Percentiles rank a stretch among this genome's conserved stretches.
phyloP scores from a whole-genome alignment of 1,140 invertebrate genomes.

The Hyphantria cunea region DNA sequence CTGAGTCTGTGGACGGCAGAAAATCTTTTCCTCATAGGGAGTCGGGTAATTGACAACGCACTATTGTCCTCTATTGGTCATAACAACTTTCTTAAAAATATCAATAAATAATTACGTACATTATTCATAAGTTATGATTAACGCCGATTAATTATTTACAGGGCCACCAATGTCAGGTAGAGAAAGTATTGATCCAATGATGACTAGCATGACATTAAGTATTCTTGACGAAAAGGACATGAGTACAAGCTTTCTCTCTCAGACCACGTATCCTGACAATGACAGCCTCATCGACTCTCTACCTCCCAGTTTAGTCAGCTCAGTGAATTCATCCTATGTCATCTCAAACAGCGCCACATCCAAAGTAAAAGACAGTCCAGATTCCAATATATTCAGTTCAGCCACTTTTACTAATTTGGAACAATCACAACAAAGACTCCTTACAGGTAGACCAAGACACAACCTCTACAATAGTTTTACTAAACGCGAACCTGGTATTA shows the following conservation, averaged over 20 bases:
- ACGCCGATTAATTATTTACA: constrained; percentile 28
- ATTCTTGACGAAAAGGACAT: constrained; percentile 81
- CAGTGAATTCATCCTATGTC: constrained; percentile 73
- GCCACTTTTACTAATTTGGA: constrained; percentile 76
- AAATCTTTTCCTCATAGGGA: constrained; percentile 59
- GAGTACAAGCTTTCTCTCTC: constrained; percentile 79
- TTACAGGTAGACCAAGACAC: constrained; percentile 60
- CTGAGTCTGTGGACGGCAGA: constrained; percentile 64
- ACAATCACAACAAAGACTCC: constrained; percentile 67
- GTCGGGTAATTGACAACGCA: constrained; percentile 45
- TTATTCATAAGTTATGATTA: too few species aligned
- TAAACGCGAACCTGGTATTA: constrained; percentile 59
- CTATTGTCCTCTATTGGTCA: too few species aligned
- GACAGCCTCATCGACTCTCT: constrained; percentile 76
- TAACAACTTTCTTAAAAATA: too few species aligned
- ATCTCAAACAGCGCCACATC: constrained; percentile 54
- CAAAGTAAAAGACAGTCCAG: constrained; percentile 59
- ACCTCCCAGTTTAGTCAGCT: constrained; percentile 71
- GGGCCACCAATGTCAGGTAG: constrained; percentile 59
- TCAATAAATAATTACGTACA: too few species aligned
- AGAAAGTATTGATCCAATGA: constrained; percentile 72
- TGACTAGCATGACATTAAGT: constrained; percentile 78
- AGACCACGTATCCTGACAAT: constrained; percentile 76
- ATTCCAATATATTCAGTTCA: constrained; percentile 77
- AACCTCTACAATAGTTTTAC: constrained; percentile 65